These are phyloP conservation scores for Lasioglossum vierecki DNA, from an alignment of 2,888 invertebrate species.

Conservation along the genomic window DNA sequence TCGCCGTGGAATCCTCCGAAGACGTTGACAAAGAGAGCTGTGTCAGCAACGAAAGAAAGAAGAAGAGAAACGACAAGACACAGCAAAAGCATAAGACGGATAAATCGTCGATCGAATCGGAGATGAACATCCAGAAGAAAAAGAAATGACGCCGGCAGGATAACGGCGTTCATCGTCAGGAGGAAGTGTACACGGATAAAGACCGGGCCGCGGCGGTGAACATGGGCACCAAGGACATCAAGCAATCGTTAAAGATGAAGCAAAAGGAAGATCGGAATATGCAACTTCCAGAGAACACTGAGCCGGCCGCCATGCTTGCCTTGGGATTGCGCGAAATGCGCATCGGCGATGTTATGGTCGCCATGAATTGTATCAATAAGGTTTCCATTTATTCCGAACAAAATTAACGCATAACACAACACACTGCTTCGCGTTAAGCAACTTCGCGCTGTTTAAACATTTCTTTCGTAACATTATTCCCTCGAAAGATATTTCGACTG, in stretches of 20 bases:
- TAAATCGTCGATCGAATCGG: slow-evolving; percentile 68
- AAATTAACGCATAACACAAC: too few species aligned
- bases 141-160: slow-evolving; percentile 78
- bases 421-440: too few species aligned
- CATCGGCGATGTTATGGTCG: slow-evolving; percentile 89
- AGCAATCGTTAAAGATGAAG: slow-evolving; percentile 92
- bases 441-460: too few species aligned
- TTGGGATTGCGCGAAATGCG: slow-evolving; percentile 91
- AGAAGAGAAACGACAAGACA: slow-evolving; percentile 37
- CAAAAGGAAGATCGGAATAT: slow-evolving; percentile 91
- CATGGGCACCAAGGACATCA: slow-evolving; percentile 93
- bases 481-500: too few species aligned
- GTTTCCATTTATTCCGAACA: slow-evolving; percentile 82
- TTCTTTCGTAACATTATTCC: too few species aligned
- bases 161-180: slow-evolving; percentile 81
- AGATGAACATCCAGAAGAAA: slow-evolving; percentile 77
- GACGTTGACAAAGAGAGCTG: slow-evolving; percentile 15
- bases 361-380: slow-evolving; percentile 92
- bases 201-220: slow-evolving; percentile 96
- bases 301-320: slow-evolving; percentile 90
- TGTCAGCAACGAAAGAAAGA: slow-evolving; percentile 33
- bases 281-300: slow-evolving; percentile 91
- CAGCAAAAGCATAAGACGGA: slow-evolving; percentile 50
- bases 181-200: slow-evolving; percentile 95
- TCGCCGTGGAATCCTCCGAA: background rate